A percentile compares a stretch with the other conserved stretches of the same genome.
phyloP scores from a whole-genome alignment of 2,797 vertebrate species.

The Triplophysa bombifrons region DNA sequence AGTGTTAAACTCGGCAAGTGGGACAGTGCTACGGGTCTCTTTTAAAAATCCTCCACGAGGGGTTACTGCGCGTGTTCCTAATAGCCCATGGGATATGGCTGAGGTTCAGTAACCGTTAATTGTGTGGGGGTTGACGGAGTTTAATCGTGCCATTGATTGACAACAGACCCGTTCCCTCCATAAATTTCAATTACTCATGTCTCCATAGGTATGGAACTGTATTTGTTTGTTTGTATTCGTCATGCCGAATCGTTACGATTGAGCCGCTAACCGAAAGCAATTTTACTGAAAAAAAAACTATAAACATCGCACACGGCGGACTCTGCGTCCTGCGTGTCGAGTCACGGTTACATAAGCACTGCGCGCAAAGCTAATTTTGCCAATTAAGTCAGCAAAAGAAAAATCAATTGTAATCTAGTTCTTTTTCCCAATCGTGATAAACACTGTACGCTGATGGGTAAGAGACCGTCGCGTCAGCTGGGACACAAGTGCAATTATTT shows the following conservation, averaged over 20 bases:
- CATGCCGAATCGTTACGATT: slow-evolving; percentile 83
- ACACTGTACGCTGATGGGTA: slow-evolving; percentile 38
- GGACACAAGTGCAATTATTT: slow-evolving; percentile 59
- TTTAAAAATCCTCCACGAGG: slow-evolving; percentile 20
- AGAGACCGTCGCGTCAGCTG: slow-evolving; percentile 53
- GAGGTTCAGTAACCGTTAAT: slow-evolving; percentile 74
- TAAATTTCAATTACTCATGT: slow-evolving; percentile 47
- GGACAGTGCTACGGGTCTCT: neutral
- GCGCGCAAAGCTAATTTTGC: slow-evolving; percentile 54
- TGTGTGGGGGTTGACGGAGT: slow-evolving; percentile 80
- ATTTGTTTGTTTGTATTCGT: slow-evolving; percentile 57
- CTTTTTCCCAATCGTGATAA: slow-evolving; percentile 20
- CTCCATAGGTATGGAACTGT: slow-evolving; percentile 26
- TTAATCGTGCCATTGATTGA: slow-evolving; percentile 85
- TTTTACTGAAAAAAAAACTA: neutral
- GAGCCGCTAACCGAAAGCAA: slow-evolving; percentile 66
- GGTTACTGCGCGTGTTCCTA: slow-evolving; percentile 21
- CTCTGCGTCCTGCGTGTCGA: neutral
- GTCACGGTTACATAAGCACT: slow-evolving; percentile 29
- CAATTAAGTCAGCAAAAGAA: slow-evolving; percentile 40
- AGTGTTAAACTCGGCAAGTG: slow-evolving; percentile 4
- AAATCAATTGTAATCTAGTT: slow-evolving; percentile 53
- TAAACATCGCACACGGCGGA: neutral
- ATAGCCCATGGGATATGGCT: slow-evolving; percentile 60
- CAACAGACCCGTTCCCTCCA: slow-evolving; percentile 66